Evolutionary conservation across 2,113 vertebrate genomes (phyloP).

Genomic region (Rhegmatorhina hoffmannsi): DNA sequence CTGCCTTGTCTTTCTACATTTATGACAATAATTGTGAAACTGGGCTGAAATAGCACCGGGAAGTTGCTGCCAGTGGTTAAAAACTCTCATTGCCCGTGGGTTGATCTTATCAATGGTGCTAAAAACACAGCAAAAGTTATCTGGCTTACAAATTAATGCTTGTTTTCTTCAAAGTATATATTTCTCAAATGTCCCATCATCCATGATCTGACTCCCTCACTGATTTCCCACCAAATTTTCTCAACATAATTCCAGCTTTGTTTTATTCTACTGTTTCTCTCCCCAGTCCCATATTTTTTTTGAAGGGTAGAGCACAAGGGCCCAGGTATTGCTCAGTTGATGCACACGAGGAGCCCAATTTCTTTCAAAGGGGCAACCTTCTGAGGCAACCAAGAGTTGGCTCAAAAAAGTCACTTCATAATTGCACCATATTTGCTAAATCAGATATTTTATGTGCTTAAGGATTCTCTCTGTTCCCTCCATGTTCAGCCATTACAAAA

Average conservation of each 20-base stretch:
- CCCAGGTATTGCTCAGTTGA: not conserved
- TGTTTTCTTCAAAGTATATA: not conserved
- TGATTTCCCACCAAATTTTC: not conserved
- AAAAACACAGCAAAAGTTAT: not conserved
- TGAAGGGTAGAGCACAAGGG: not conserved
- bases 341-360: not conserved
- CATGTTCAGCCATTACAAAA: conserved; percentile 12
- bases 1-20: not conserved
- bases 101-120: not conserved
- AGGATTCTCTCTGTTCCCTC: conserved; percentile 3
- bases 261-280: not conserved
- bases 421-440: conserved; percentile 50
- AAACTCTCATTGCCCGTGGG: not conserved
- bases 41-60: not conserved
- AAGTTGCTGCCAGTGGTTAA: not conserved
- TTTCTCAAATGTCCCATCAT: not conserved
- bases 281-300: not conserved
- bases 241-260: not conserved
- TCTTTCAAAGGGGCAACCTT: conserved; percentile 10
- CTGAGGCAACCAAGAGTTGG: conserved; percentile 31
- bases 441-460: not conserved
- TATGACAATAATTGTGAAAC: not conserved
- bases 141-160: not conserved
- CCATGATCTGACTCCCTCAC: not conserved
- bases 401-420: conserved; percentile 9